Evolutionary conservation across 2,113 vertebrate species (phyloP).

Genomic region (Fregata magnificens): DNA sequence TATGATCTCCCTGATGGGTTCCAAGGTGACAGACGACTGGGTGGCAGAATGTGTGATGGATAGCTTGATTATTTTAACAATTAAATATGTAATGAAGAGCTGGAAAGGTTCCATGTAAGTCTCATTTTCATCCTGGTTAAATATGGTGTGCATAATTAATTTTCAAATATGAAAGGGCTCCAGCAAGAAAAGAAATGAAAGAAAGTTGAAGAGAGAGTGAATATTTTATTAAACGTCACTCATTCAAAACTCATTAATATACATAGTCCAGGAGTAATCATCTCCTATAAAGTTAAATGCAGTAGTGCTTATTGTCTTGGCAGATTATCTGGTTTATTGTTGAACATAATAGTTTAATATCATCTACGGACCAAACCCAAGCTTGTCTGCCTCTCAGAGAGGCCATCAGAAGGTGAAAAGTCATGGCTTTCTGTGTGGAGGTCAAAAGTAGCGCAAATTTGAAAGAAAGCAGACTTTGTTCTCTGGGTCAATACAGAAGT

Average conservation of each 20-base stretch:
- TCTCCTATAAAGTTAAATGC: conserved; percentile 9
- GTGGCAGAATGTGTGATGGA: conserved; percentile 56
- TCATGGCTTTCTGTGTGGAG: not conserved
- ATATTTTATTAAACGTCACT: conserved; percentile 71
- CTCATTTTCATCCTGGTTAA: conserved; percentile 72
- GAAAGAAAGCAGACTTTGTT: not conserved
- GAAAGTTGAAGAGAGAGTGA: conserved; percentile 63
- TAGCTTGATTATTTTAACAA: conserved; percentile 75
- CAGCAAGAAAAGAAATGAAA: conserved; percentile 63
- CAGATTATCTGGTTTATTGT: not conserved
- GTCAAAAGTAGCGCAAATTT: not conserved
- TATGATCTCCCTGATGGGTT: not conserved
- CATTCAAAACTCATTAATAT: conserved; percentile 69
- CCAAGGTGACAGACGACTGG: conserved; percentile 59
- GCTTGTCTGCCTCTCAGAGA: not conserved
- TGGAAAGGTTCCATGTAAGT: conserved; percentile 69
- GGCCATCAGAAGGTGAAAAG: not conserved
- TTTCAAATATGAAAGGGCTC: conserved; percentile 64
- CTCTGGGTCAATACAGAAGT: not conserved
- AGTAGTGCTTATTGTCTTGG: conserved; percentile 25
- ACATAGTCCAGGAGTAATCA: conserved; percentile 48
- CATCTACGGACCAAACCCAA: not conserved
- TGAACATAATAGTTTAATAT: not conserved
- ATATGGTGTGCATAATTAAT: conserved; percentile 74
- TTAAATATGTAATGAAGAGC: conserved; percentile 73